A percentile compares a stretch with the other conserved stretches of the same genome.
These are phyloP conservation scores for Murina feae DNA, from an alignment of 2,113 vertebrate species.

Conservation along the genomic window DNA sequence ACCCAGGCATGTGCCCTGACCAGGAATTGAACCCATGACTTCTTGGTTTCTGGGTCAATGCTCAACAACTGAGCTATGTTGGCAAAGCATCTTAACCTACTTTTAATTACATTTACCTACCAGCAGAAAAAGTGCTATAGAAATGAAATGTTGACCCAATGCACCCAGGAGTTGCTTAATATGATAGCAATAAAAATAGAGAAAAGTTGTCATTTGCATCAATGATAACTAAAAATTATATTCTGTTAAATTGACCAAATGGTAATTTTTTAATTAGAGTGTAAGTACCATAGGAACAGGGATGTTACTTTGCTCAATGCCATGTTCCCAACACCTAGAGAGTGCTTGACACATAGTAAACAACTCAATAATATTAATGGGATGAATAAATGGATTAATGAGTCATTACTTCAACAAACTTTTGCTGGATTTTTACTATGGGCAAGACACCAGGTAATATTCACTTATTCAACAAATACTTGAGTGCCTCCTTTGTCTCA, in stretches of 20 bases:
- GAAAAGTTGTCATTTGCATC: neutral
- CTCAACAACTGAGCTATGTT: neutral
- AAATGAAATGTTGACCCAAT: neutral
- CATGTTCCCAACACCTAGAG: neutral
- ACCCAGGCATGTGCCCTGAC: neutral
- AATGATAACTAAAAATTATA: neutral
- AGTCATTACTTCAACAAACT: neutral
- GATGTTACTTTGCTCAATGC: neutral
- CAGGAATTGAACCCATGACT: neutral
- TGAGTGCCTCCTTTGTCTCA: neutral
- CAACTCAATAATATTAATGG: neutral
- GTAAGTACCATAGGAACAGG: neutral
- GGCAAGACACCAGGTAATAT: neutral
- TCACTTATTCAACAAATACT: constrained; percentile 19
- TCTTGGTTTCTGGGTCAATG: neutral
- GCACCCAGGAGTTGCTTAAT: neutral
- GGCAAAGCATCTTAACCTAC: neutral
- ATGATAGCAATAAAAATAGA: neutral
- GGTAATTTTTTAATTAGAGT: neutral
- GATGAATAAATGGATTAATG: neutral
- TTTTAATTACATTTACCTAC: constrained; percentile 26
- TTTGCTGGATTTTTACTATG: neutral
- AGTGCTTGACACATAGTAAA: neutral
- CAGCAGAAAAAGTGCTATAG: neutral
- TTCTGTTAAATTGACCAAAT: neutral